These are phyloP conservation scores for Colistium nudipinnis DNA, from an alignment of 2,113 vertebrate genomes.

Conservation along the genomic window DNA sequence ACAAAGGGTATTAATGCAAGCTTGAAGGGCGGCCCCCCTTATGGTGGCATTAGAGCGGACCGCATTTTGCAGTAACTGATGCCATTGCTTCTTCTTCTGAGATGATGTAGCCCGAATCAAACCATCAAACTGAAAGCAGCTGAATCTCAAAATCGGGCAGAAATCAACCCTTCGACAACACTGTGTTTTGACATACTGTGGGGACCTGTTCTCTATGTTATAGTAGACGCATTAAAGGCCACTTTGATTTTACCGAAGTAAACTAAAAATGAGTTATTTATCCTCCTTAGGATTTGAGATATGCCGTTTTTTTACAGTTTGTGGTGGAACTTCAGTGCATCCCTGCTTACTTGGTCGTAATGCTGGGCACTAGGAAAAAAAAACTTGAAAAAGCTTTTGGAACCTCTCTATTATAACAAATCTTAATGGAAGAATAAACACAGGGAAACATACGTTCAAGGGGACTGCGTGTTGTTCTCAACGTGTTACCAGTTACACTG, in stretches of 20 bases:
- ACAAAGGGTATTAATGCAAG: constrained; percentile 31
- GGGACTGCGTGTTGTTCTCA: constrained; percentile 38
- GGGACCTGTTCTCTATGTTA: constrained; percentile 1
- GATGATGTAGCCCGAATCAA: background rate
- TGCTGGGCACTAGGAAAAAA: constrained; percentile 2
- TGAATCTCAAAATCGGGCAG: constrained; percentile 28
- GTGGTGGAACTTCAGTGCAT: constrained; percentile 17
- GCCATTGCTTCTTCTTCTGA: constrained; percentile 4
- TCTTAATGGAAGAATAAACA: constrained; percentile 18
- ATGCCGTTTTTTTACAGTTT: constrained; percentile 43
- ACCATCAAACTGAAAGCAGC: constrained; percentile 28
- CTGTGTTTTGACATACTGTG: background rate
- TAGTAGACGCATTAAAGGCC: constrained; percentile 1
- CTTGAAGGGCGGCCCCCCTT: constrained; percentile 14
- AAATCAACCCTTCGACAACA: constrained; percentile 12
- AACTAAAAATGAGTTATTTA: constrained; percentile 10
- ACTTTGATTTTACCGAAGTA: constrained; percentile 22
- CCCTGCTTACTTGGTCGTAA: constrained; percentile 25
- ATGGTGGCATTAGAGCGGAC: constrained; percentile 5
- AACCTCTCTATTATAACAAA: constrained; percentile 29
- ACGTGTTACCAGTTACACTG: constrained; percentile 19
- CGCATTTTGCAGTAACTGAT: background rate
- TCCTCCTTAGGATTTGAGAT: constrained; percentile 27
- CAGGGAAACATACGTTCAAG: constrained; percentile 6
- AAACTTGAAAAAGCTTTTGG: constrained; percentile 26